Evolutionary conservation across 1,140 invertebrate genomes (phyloP).

Genomic region (Apis florea): DNA sequence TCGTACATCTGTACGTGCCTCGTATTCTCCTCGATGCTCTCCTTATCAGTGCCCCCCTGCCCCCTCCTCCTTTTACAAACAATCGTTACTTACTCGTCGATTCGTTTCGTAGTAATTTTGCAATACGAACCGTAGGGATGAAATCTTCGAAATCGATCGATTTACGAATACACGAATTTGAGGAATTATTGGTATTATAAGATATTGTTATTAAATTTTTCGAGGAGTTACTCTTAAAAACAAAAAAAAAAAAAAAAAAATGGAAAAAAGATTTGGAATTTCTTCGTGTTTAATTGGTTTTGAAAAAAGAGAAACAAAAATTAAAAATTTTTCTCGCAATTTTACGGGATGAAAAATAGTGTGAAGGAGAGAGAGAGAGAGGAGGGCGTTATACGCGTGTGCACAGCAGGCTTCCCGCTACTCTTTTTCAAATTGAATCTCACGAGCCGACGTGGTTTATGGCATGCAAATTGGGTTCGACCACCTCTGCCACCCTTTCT

Average conservation of each 20-base stretch:
- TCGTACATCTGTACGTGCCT: conserved; percentile 71
- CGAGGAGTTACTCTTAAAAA: too few relatives aligned
- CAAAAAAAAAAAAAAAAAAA: too few relatives aligned
- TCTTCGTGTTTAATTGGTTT: neutral
- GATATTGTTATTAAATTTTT: too few relatives aligned
- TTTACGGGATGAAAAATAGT: neutral
- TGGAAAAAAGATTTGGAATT: neutral
- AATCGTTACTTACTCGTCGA: neutral
- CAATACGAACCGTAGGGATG: too few relatives aligned
- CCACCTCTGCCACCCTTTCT: conserved; percentile 55
- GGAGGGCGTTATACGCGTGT: conserved; percentile 2
- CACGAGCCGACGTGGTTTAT: conserved; percentile 61
- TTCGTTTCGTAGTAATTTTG: too few relatives aligned
- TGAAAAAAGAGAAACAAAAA: too few relatives aligned
- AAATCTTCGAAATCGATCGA: too few relatives aligned
- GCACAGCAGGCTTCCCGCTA: conserved; percentile 15
- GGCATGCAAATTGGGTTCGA: conserved; percentile 66
- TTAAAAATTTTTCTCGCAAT: neutral
- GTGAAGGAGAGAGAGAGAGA: neutral
- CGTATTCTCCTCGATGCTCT: neutral
- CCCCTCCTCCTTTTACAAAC: neutral
- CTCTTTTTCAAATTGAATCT: conserved; percentile 58
- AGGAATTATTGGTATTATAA: too few relatives aligned
- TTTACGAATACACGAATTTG: too few relatives aligned
- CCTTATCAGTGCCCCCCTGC: neutral